These are phyloP conservation scores for Lithobius niger DNA, from an alignment of 1,140 invertebrate genomes.

Conservation along the genomic window DNA sequence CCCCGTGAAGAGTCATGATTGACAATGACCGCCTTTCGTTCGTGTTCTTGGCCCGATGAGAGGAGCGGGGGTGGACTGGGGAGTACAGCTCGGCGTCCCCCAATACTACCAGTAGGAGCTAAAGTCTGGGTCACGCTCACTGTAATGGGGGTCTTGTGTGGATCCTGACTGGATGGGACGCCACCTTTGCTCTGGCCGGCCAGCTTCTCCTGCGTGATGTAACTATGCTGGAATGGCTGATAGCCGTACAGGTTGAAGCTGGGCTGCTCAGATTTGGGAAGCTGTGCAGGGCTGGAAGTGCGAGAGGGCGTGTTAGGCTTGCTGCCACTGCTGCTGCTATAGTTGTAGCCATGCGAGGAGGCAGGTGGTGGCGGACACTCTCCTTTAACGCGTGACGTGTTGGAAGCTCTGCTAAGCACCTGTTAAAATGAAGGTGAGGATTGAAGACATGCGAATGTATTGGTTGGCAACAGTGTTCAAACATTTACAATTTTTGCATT, in stretches of 20 bases:
- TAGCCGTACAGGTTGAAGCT: constrained; percentile 56
- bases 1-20: too few species aligned
- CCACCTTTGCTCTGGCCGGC: constrained; percentile 12
- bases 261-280: constrained; percentile 55
- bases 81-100: background rate
- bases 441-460: background rate
- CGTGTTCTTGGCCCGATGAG: constrained; percentile 11
- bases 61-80: constrained; percentile 3
- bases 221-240: constrained; percentile 45
- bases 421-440: background rate
- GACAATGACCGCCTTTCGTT: constrained; percentile 10
- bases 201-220: constrained; percentile 35
- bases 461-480: background rate
- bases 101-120: background rate
- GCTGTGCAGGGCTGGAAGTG: constrained; percentile 25
- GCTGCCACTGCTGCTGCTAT: constrained; percentile 10
- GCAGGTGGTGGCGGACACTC: background rate
- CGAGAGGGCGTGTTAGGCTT: background rate
- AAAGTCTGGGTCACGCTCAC: background rate
- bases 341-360: background rate
- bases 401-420: background rate
- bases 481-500: background rate
- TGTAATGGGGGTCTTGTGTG: background rate
- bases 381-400: background rate
- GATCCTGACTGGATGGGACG: background rate